Conservation (phyloP, 1,140 invertebrate species). For the Contarinia nasturtii region DNA sequence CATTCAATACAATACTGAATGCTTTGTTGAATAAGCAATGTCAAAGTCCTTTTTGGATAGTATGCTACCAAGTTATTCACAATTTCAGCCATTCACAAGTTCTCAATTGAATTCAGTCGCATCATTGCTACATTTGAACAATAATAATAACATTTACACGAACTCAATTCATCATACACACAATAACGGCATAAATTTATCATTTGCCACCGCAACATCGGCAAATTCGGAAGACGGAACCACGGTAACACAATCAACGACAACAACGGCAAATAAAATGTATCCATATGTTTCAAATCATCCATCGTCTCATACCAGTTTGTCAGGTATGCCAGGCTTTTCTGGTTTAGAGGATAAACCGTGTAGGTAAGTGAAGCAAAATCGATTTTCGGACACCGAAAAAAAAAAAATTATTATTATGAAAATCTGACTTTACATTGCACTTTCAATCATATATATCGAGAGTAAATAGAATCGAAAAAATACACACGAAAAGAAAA, state of each 20-base stretch:
- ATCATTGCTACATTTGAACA: slow-evolving; percentile 7
- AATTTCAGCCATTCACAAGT: slow-evolving; percentile 46
- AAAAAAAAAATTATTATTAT: no score
- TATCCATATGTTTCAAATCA: slow-evolving; percentile 45
- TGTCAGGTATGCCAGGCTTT: slow-evolving; percentile 25
- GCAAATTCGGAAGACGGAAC: slow-evolving; percentile 15
- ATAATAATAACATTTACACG: slow-evolving; percentile 17
- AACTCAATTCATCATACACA: slow-evolving; percentile 13
- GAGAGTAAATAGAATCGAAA: no score
- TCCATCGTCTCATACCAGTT: slow-evolving; percentile 28
- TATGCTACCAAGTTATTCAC: slow-evolving; percentile 86
- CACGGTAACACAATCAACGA: slow-evolving; percentile 16
- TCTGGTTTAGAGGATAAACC: slow-evolving; percentile 23
- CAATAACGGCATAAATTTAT: slow-evolving; percentile 26
- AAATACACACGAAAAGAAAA: no score
- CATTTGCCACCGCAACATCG: slow-evolving; percentile 34
- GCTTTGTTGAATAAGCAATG: slow-evolving; percentile 46
- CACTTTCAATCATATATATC: no score
- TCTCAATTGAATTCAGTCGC: slow-evolving; percentile 8
- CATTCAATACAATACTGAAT: no score
- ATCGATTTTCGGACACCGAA: neutral
- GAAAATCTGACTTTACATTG: no score
- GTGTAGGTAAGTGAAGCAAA: slow-evolving; percentile 15
- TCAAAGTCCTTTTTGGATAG: slow-evolving; percentile 94
- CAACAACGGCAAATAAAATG: slow-evolving; percentile 37